Evolutionary conservation across 2,888 invertebrate genomes (phyloP).

Genomic region (Luffia ferchaultella): DNA sequence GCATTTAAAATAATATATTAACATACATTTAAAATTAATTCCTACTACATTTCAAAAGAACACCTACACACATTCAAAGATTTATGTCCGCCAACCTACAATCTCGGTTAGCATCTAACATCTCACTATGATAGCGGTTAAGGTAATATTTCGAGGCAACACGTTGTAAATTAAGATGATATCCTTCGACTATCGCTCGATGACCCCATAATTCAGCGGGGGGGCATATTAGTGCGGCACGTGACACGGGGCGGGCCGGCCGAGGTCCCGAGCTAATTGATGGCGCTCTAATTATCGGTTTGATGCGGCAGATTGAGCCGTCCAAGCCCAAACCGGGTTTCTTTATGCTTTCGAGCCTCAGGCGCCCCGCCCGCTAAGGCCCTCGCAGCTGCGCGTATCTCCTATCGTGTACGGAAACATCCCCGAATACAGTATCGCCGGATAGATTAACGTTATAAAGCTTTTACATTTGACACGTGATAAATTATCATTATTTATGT

Average conservation of each 20-base stretch:
- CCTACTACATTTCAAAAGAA: not conserved
- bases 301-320: conserved; percentile 16
- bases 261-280: conserved; percentile 21
- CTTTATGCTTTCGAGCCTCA: conserved; percentile 3
- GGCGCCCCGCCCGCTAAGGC: conserved; percentile 1
- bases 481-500: too few species aligned
- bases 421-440: not conserved
- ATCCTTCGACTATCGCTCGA: not conserved
- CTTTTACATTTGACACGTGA: not conserved
- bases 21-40: too few species aligned
- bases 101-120: not conserved
- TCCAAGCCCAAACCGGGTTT: conserved; percentile 3
- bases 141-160: not conserved
- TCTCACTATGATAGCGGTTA: not conserved
- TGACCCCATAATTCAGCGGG: conserved; percentile 22
- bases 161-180: not conserved
- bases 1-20: too few species aligned
- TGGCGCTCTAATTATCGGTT: conserved; percentile 27
- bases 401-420: too few species aligned
- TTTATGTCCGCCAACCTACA: not conserved
- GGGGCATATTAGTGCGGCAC: conserved; percentile 14
- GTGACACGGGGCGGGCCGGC: conserved; percentile 13
- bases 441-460: not conserved
- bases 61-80: not conserved
- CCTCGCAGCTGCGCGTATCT: not conserved